A percentile compares a stretch with the other conserved stretches of the same genome.
Evolutionary conservation across 2,797 vertebrate species (phyloP).

Genomic region (Spheniscus humboldti): DNA sequence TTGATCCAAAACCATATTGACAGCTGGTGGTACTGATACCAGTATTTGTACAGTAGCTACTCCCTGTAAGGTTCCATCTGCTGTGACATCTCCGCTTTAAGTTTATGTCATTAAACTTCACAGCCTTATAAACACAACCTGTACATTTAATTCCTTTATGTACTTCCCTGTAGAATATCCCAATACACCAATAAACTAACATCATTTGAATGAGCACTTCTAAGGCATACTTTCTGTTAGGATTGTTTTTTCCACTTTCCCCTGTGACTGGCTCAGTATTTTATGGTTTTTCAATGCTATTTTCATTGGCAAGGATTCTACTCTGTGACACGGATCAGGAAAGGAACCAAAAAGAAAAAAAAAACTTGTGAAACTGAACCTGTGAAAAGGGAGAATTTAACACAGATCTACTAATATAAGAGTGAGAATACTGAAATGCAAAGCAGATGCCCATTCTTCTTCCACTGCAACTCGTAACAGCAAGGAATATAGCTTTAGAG

Average conservation of each 20-base stretch:
- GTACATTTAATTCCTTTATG: not conserved
- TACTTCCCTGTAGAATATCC: not conserved
- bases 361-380: conserved; percentile 19
- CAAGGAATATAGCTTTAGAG: not conserved
- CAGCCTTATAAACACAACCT: not conserved
- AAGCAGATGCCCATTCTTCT: not conserved
- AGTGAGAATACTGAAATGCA: not conserved
- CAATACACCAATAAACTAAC: not conserved
- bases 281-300: not conserved
- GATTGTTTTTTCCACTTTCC: not conserved
- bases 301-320: conserved; percentile 25
- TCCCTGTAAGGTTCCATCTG: conserved; percentile 34
- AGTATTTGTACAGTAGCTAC: not conserved
- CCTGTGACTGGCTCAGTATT: not conserved
- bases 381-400: conserved; percentile 38
- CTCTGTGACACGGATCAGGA: not conserved
- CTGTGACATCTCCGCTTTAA: conserved; percentile 6
- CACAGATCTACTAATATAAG: not conserved
- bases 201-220: not conserved
- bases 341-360: not conserved
- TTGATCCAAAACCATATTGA: conserved; percentile 21
- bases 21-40: conserved; percentile 7
- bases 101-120: not conserved
- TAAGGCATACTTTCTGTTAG: not conserved
- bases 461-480: not conserved